Conservation (phyloP, 2,888 invertebrate genomes). For the Caenorhabditis sp. region DNA sequence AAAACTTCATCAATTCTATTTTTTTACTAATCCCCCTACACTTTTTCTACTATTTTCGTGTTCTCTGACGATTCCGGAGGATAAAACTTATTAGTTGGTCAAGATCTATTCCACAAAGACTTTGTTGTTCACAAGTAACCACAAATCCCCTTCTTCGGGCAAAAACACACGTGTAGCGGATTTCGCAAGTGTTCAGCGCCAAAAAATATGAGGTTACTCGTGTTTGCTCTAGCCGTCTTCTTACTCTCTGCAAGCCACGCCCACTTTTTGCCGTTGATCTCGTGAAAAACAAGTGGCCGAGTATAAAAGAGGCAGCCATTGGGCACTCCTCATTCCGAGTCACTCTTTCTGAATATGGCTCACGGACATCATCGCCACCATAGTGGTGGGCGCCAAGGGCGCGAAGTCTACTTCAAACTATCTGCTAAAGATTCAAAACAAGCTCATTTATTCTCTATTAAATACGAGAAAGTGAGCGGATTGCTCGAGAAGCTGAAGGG, state of each 20-base stretch:
- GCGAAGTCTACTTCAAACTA: conserved; percentile 54
- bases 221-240: conserved; percentile 61
- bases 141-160: conserved; percentile 28
- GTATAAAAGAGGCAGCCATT: conserved; percentile 38
- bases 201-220: conserved; percentile 51
- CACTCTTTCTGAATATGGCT: conserved; percentile 39
- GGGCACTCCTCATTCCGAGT: conserved; percentile 5
- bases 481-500: conserved; percentile 57
- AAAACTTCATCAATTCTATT: conserved; percentile 15
- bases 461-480: conserved; percentile 39
- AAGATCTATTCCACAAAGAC: conserved; percentile 49
- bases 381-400: conserved; percentile 29
- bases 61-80: conserved; percentile 13
- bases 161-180: conserved; percentile 55
- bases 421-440: conserved; percentile 55
- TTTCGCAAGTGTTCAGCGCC: conserved; percentile 64
- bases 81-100: conserved; percentile 47
- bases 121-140: conserved; percentile 37
- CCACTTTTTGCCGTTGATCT: conserved; percentile 64
- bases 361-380: conserved; percentile 36
- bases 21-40: background rate
- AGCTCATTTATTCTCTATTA: conserved; percentile 57
- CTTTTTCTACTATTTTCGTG: conserved; percentile 19
- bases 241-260: conserved; percentile 33
- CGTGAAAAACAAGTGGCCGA: conserved; percentile 53